Base-by-base conservation (phyloP, 2,113 vertebrate species). In the Neogobius melanostomus region DNA sequence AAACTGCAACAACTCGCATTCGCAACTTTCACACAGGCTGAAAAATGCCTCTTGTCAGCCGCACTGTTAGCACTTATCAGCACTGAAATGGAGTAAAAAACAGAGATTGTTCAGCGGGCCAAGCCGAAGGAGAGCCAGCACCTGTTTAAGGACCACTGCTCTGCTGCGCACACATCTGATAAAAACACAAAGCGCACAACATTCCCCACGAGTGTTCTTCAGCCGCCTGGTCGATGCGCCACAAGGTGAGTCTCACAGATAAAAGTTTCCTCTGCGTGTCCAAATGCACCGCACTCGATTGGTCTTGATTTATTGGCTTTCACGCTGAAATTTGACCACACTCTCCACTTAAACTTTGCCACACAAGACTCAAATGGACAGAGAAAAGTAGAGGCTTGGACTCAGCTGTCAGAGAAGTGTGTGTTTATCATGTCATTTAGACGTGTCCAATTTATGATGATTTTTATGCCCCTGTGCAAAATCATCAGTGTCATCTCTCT, bases 161-260 rank as follows among this genome's bases (percentile, higher is more conserved):
- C 11, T 36, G 36, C 61, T 69, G 12, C 64, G 11, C 16, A 36
- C 10, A 42, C 47, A 46, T 11, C 2, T 57, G 64, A 66, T 70
- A 9, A 67, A 76, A 44, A 16, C 12, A 10, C 14, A 9, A 60
- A 62, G 65, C 16, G 60, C 47, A 28, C 47, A 4, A 59, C 62
- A 42, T 75, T 52, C 43, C 53, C 67, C 52, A 45, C 43, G 50
- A 47, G 46, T n/a, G 47, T 66, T 15, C 60, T 36, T 67, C 53
- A 50, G 59, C 57, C 42, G 62, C 76, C 59, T 76, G 68, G 70
- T 82, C 75, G 72, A 82, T 75, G 70, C 11, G 64, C 68, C 59
- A 65, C 70, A 53, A 59, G 68, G 65, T 64, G 52, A 59, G 36
- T 44, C 53, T 78, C 46, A 60, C 54, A 54, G 14, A 47, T 64